A percentile compares a stretch with the other conserved stretches of the same genome.
phyloP scores from a whole-genome alignment of 2,888 invertebrate genomes.

The Actias luna region DNA sequence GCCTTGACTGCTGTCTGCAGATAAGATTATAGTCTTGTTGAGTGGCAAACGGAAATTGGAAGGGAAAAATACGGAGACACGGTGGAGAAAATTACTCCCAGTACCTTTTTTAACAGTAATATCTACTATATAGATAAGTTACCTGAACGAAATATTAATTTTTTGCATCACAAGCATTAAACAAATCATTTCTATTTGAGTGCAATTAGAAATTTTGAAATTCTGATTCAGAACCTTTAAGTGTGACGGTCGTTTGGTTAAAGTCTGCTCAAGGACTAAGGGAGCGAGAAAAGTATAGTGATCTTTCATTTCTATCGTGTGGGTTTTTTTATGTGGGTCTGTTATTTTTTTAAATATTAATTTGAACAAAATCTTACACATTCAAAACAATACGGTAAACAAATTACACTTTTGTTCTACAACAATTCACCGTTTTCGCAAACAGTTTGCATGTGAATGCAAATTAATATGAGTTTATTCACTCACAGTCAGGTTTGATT shows the following conservation, averaged over 20 bases:
- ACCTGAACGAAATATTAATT: neutral
- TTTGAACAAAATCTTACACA: neutral
- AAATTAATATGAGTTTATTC: neutral
- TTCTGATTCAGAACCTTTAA: too few relatives aligned
- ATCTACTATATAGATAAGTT: neutral
- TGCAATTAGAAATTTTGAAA: too few relatives aligned
- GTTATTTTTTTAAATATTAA: too few relatives aligned
- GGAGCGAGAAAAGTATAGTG: too few relatives aligned
- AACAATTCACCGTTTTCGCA: neutral
- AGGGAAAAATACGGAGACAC: constrained; percentile 2
- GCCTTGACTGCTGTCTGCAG: constrained; percentile 2
- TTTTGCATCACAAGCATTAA: neutral
- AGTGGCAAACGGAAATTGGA: constrained; percentile 9
- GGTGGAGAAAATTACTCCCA: neutral
- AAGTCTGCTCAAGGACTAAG: too few relatives aligned
- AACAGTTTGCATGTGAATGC: neutral
- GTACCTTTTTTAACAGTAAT: neutral
- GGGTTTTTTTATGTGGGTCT: too few relatives aligned
- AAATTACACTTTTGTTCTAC: neutral
- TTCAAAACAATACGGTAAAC: neutral
- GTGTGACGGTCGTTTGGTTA: too few relatives aligned
- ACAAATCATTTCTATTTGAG: too few relatives aligned
- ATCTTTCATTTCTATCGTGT: too few relatives aligned
- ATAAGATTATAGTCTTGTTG: constrained; percentile 7
- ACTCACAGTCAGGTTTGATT: neutral